These are phyloP conservation scores for Euura lappo DNA, from an alignment of 1,140 invertebrate species.

Conservation along the genomic window DNA sequence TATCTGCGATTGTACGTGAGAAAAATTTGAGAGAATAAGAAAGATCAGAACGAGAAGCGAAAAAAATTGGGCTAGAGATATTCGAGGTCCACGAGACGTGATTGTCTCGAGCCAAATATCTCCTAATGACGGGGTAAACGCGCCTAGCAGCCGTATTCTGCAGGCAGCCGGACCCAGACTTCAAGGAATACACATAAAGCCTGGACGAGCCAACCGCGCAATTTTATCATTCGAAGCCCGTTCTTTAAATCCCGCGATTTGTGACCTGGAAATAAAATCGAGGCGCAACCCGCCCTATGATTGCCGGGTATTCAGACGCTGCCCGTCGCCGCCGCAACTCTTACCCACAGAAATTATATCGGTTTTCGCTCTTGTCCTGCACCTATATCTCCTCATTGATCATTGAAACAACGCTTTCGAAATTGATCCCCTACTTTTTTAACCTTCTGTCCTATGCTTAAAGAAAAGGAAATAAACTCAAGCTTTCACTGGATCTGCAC, in stretches of 20 bases:
- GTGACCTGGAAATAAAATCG: conserved; percentile 62
- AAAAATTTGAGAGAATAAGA: conserved; percentile 5
- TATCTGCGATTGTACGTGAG: too few species aligned
- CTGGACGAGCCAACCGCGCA: conserved; percentile 60
- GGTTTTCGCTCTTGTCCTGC: background rate
- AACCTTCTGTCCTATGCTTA: too few species aligned
- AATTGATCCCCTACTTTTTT: too few species aligned
- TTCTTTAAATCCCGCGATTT: conserved; percentile 44
- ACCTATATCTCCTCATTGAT: too few species aligned
- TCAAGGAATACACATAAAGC: conserved; percentile 63
- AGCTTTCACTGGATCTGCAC: too few species aligned
- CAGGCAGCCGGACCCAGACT: conserved; percentile 34
- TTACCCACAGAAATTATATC: background rate
- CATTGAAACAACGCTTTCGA: too few species aligned
- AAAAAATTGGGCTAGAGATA: conserved; percentile 26
- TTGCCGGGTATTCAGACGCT: conserved; percentile 27
- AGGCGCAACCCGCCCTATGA: conserved; percentile 47
- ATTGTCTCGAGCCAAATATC: conserved; percentile 55
- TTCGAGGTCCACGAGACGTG: conserved; percentile 18
- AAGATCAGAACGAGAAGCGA: conserved; percentile 12
- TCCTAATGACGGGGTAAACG: conserved; percentile 56
- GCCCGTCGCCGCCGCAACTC: background rate
- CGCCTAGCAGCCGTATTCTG: background rate
- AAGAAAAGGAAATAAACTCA: too few species aligned
- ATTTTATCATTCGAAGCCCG: conserved; percentile 58